Conservation (phyloP, 2,113 vertebrate genomes). For the Strigops habroptila region DNA sequence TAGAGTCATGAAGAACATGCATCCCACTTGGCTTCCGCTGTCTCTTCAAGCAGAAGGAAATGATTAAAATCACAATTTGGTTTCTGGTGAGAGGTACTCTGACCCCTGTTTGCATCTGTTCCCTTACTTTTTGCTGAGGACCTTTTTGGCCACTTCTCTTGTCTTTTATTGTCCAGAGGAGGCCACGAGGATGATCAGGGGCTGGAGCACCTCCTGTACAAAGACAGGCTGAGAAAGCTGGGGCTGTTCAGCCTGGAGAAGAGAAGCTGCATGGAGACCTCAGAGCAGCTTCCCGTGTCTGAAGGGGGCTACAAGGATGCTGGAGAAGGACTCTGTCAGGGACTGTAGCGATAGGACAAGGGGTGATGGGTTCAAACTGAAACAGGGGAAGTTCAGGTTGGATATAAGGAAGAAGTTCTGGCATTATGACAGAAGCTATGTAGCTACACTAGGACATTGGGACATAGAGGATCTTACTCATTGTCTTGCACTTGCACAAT, state of each 20-base stretch:
- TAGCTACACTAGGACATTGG: not conserved
- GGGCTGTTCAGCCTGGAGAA: not conserved
- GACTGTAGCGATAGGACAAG: not conserved
- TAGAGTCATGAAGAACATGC: not conserved
- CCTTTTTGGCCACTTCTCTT: not conserved
- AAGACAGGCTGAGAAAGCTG: not conserved
- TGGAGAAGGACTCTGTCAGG: not conserved
- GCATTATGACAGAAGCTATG: not conserved
- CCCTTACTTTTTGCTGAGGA: not conserved
- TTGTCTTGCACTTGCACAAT: not conserved
- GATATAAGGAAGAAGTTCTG: not conserved
- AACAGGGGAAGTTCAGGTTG: not conserved
- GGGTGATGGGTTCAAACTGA: not conserved
- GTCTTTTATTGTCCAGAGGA: not conserved
- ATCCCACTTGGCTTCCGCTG: not conserved
- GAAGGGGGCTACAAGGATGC: not conserved
- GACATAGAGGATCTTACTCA: rapidly evolving
- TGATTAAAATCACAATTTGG: rapidly evolving
- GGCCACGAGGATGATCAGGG: not conserved
- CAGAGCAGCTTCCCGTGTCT: not conserved
- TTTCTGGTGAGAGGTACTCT: not conserved
- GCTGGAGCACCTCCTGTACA: not conserved
- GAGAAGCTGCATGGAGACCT: not conserved
- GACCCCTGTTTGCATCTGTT: not conserved
- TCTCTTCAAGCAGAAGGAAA: not conserved